Percentiles rank a stretch among this genome's conserved stretches.
phyloP scores from a whole-genome alignment of 1,140 invertebrate species.

The Anoplophora glabripennis region DNA sequence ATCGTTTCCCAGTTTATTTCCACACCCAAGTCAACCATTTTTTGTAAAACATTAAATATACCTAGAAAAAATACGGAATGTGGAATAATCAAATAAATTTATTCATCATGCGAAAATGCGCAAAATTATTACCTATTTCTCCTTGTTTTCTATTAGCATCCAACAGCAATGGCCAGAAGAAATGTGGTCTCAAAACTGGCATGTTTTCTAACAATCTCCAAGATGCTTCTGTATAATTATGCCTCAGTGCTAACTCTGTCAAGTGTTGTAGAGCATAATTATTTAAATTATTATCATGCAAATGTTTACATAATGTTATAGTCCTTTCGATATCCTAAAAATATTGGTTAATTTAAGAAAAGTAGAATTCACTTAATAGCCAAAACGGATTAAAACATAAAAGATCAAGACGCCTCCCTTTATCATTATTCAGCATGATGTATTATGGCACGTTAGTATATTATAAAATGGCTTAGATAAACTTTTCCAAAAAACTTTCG shows the following conservation, averaged over 20 bases:
- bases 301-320: slow-evolving; percentile 28
- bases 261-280: slow-evolving; percentile 30
- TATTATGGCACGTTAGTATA: too few species aligned
- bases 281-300: slow-evolving; percentile 29
- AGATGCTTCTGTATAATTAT: slow-evolving; percentile 26
- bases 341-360: too few species aligned
- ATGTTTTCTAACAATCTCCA: slow-evolving; percentile 34
- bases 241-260: slow-evolving; percentile 33
- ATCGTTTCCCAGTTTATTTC: slow-evolving; percentile 55
- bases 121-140: slow-evolving; percentile 31
- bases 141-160: slow-evolving; percentile 22
- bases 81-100: slow-evolving; percentile 1
- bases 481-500: too few species aligned
- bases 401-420: too few species aligned
- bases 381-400: too few species aligned
- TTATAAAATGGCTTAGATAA: too few species aligned
- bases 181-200: slow-evolving; percentile 35
- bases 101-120: background rate
- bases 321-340: slow-evolving; percentile 33
- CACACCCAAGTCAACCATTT: slow-evolving; percentile 53
- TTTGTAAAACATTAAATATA: slow-evolving; percentile 52
- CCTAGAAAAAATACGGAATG: slow-evolving; percentile 39
- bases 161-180: slow-evolving; percentile 46
- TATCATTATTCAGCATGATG: too few species aligned
- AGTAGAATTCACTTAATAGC: too few species aligned